Conservation (phyloP, 2,113 vertebrate genomes). For the Triplophysa dalaica region DNA sequence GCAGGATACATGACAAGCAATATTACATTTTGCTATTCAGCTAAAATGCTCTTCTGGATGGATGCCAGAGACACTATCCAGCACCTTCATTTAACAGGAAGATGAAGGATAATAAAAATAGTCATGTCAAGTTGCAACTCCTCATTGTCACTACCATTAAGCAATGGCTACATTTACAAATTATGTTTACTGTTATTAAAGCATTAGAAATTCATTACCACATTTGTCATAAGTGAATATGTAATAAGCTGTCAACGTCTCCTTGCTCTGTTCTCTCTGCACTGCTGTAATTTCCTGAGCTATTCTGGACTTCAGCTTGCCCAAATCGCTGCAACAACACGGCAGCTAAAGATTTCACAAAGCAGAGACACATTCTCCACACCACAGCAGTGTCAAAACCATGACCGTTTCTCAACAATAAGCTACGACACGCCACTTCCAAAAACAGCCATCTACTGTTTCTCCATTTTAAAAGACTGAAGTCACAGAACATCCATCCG, state of each 20-base stretch:
- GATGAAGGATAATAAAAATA: constrained; percentile 13
- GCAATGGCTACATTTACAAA: constrained; percentile 28
- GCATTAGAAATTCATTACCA: constrained; percentile 31
- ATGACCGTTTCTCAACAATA: not conserved
- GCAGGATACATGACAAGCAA: constrained; percentile 8
- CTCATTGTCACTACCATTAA: constrained; percentile 17
- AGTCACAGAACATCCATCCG: not conserved
- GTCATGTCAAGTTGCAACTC: constrained; percentile 1
- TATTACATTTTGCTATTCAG: constrained; percentile 28
- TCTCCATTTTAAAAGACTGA: not conserved
- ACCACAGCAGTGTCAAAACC: constrained; percentile 13
- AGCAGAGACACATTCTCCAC: not conserved
- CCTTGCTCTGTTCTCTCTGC: not conserved
- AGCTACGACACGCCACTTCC: not conserved
- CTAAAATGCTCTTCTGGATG: constrained; percentile 11
- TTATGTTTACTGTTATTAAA: constrained; percentile 28
- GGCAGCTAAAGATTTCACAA: not conserved
- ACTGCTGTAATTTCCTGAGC: not conserved
- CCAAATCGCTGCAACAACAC: not conserved
- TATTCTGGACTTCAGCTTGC: not conserved
- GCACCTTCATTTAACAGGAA: constrained; percentile 10
- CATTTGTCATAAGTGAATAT: constrained; percentile 1
- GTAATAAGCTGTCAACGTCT: constrained; percentile 15
- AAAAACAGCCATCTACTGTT: not conserved
- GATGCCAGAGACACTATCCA: constrained; percentile 15